These are phyloP conservation scores for Cheilosia scutellata DNA, from an alignment of 2,888 invertebrate species.

Conservation along the genomic window DNA sequence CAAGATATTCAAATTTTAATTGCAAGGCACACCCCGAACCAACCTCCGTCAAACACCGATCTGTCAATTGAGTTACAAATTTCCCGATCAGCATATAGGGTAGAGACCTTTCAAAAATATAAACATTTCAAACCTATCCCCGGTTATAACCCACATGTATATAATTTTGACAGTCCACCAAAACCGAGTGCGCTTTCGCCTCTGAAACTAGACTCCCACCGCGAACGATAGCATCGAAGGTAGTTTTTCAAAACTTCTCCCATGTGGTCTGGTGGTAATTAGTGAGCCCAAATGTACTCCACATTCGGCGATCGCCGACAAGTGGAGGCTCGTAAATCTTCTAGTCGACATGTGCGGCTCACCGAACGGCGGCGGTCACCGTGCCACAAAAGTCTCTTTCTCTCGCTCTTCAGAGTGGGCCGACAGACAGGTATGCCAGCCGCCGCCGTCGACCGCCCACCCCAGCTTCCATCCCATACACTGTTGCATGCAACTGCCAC, in stretches of 20 bases:
- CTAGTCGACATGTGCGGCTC: slow-evolving; percentile 24
- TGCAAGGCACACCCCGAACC: not conserved
- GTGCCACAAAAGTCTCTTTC: slow-evolving; percentile 8
- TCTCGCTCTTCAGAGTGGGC: slow-evolving; percentile 4
- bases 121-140: not conserved
- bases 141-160: slow-evolving; percentile 11
- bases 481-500: slow-evolving; percentile 60
- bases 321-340: slow-evolving; percentile 71
- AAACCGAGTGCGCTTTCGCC: slow-evolving; percentile 7
- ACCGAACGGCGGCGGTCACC: not conserved
- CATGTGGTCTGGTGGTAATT: slow-evolving; percentile 71
- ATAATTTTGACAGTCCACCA: slow-evolving; percentile 38
- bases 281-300: slow-evolving; percentile 68
- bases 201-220: slow-evolving; percentile 41
- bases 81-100: not conserved
- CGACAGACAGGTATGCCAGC: slow-evolving; percentile 26
- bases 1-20: not conserved
- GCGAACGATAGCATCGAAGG: slow-evolving; percentile 55
- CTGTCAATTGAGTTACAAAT: slow-evolving; percentile 13
- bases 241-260: slow-evolving; percentile 63
- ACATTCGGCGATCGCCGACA: slow-evolving; percentile 64
- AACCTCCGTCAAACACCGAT: not conserved
- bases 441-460: slow-evolving; percentile 43
- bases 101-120: not conserved
- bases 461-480: slow-evolving; percentile 5